Evolutionary conservation across 2,888 invertebrate genomes (phyloP).

Genomic region (Nowickia ferox): DNA sequence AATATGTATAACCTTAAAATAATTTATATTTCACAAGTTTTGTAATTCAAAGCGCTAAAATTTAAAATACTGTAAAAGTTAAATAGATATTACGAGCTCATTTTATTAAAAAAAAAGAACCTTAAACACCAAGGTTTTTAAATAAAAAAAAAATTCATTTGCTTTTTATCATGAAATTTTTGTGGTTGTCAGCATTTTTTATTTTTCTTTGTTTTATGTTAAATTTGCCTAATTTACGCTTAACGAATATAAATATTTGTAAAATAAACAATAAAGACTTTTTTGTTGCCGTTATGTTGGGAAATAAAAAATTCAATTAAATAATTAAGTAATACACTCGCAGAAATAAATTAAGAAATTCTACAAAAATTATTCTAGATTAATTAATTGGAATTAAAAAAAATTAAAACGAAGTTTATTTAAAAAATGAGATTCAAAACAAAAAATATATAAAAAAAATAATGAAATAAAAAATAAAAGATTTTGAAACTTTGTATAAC

Average conservation of each 20-base stretch:
- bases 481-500: no score
- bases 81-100: no score
- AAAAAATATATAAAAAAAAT: background rate
- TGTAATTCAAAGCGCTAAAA: background rate
- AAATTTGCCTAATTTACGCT: slow-evolving; percentile 50
- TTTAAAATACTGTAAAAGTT: background rate
- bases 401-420: background rate
- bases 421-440: background rate
- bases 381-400: background rate
- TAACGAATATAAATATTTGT: slow-evolving; percentile 57
- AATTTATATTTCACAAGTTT: background rate
- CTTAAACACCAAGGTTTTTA: slow-evolving; percentile 36
- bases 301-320: slow-evolving; percentile 20
- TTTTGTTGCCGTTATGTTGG: slow-evolving; percentile 28
- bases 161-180: slow-evolving; percentile 27
- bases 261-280: slow-evolving; percentile 54
- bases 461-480: background rate
- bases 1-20: no score
- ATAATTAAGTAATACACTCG: slow-evolving; percentile 47
- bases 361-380: background rate
- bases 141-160: background rate
- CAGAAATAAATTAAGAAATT: slow-evolving; percentile 25
- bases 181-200: slow-evolving; percentile 60
- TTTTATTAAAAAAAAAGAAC: no score
- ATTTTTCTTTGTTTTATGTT: slow-evolving; percentile 4